Base-by-base conservation (phyloP, 2,797 vertebrate species). In the Semotilus atromaculatus region DNA sequence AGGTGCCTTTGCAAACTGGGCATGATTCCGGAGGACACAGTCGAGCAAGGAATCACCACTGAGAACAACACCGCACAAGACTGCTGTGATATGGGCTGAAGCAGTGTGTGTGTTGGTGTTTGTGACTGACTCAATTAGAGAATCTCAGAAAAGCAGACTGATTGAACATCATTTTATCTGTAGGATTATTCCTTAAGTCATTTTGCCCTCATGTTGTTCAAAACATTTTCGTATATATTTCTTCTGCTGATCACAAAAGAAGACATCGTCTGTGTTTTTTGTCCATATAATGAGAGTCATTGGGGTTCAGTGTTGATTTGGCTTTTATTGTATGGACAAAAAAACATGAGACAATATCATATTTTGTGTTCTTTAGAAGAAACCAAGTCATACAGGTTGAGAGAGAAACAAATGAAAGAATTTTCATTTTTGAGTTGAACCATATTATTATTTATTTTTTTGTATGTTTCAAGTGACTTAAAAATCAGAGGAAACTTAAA, bases 1-100 rank as follows among this genome's bases (percentile, higher is more conserved):
- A 84, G 66, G 88, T 88, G 81, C 74, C 78, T 82, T 86, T 89
- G 80, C 74, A 89, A 86, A 88, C 86, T 88, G 85, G 85, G 74
- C 74, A 45, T 71, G 75, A 26, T 89, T 89, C 81, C 70, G 68
- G 82, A 76, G 81, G 71, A 81, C 78, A 87, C 66, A 40, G n/a
- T 45, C 7, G 21, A 75, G 85, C 82, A 26, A 85, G 60, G 80
- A 75, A 68, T 78, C 66, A 62, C 80, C 70, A 62, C 74, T 40
- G 21, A 67, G 62, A 60, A 36, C 29, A 60, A 26, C 29, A 51
- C n/a, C 10, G 7, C 38, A 51, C 51, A 72, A n/a, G 21, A 34
- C 40, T 31, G 23, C 78, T 36, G 58, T 60, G 76, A 68, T 53
- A 71, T 62, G 48, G 10, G 36, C 75, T 80, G 68, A 55, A 78